Evolutionary conservation across 2,888 invertebrate species (phyloP), one percentile per base, ranked within the genome.

Genomic region (Drosophila neotestacea): DNA sequence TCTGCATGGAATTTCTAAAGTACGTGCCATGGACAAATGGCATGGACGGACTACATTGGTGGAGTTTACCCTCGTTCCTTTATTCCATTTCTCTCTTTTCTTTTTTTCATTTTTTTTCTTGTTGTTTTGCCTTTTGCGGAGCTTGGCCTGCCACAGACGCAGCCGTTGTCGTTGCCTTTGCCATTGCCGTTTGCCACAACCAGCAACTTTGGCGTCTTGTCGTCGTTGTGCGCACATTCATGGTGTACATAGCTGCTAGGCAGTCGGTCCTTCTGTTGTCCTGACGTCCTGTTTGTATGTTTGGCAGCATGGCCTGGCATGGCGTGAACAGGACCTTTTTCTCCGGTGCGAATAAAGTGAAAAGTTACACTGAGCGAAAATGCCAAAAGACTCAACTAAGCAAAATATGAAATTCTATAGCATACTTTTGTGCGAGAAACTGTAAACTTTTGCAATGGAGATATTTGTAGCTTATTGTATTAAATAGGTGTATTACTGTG

Each of bases 1-100:
- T 82, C 84, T 90, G 88, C 79, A 85, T 88, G 78, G 83, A 87
- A 88, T 85, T 85, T 87, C 85, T 77, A 83, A 89, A 89, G 84
- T 79, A 82, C 85, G 85, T 85, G 86, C 89, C 76, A 77, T 56
- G 76, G 78, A 87, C 77, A 58, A 62, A 36, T 36, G 70, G 73
- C 80, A 47, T 42, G 70, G 73, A 73, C 80, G 38, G 71, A 73
- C 61, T 44, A 41, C 52, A 59, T 47, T 39, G 56, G 13, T 66
- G 56, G 66, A 60, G 65, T 50, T 74, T 44, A 36, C 44, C 28
- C 44, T 38, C 61, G 42, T 27, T 34, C 39, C 46, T 41, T 13
- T 41, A 11, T n/a, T 42, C 28, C 16, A 11, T 41, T 9, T 22
- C 44, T 52, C 30, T 32, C 16, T 48, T 54, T 10, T 46, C 56